Base-by-base conservation (phyloP, 2,797 vertebrate genomes). In the Dermochelys coriacea region DNA sequence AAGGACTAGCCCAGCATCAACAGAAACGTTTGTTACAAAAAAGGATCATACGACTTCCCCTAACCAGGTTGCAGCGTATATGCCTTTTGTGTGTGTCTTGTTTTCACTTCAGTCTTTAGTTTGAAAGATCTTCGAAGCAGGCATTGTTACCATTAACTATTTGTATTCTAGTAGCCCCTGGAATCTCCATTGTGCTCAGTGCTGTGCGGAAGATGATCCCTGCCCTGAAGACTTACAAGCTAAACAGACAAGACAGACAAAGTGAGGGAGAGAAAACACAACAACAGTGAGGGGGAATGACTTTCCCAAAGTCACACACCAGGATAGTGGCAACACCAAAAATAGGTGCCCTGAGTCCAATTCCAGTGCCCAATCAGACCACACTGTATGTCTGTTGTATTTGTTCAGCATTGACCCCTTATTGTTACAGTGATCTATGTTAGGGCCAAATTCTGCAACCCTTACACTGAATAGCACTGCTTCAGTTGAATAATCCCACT, bases 61-160 rank as follows among this genome's bases (percentile, higher is more conserved):
- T 75, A 84, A 21, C 37, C n/a, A 45, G 64, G n/a, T 37, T 84
- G 49, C 84, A 41, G n/a, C 81, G 5, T 49, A 8, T 61, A 41
- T 80, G 92, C 34, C 27, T 91, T 92, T 96, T 29, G 29, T 3
- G 82, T 82, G 1, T 90, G 47, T 80, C 55, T 89, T 90, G 27
- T 79, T 89, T 95, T 85, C 45, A 25, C 18, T 89, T 92, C 37
- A 50, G 49, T 41, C 75, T 95, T 95, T 83, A 85, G 54, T 84
- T 2, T 55, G 18, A 79, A 75, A 87, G 1, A 82, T 86, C 23
- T 75, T 88, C 50, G 27, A 86, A 57, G 68, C 71, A 86, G 25
- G 75, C 82, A 41, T 2, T 31, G 29, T 80, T 85, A 71, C 47
- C 80, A 41, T 87, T 27, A 14, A 27, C 85, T 96, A 86, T 80